Percentiles rank a stretch among this genome's conserved stretches.
Evolutionary conservation across 1,140 invertebrate species (phyloP).

Genomic region (Agrilus planipennis): DNA sequence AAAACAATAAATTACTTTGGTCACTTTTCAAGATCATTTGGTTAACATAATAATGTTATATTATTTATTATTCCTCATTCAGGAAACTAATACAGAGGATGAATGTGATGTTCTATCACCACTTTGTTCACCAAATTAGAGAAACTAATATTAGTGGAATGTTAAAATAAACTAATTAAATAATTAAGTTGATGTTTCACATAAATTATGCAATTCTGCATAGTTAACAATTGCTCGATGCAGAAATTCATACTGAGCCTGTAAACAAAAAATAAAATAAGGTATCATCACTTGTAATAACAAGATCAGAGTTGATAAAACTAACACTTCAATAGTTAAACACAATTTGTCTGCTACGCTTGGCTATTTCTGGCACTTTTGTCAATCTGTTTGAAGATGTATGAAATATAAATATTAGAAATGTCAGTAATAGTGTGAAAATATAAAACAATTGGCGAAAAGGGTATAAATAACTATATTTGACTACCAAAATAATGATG

Average conservation of each 20-base stretch:
- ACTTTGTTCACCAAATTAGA: not conserved
- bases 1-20: slow-evolving; percentile 13
- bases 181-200: slow-evolving; percentile 25
- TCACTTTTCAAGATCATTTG: not conserved
- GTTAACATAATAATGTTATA: not conserved
- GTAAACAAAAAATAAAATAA: slow-evolving; percentile 32
- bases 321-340: slow-evolving; percentile 11
- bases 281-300: no score
- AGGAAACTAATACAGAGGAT: not conserved
- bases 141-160: slow-evolving; percentile 4
- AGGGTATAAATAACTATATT: no score
- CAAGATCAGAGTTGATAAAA: no score
- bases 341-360: not conserved
- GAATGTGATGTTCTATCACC: not conserved
- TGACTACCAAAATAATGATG: no score
- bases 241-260: slow-evolving; percentile 86
- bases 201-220: slow-evolving; percentile 69
- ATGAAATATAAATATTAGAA: not conserved
- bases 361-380: no score
- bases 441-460: not conserved
- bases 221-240: slow-evolving; percentile 83
- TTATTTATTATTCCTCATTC: not conserved
- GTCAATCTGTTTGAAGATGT: no score
- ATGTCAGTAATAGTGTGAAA: not conserved
- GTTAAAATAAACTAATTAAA: slow-evolving; percentile 5